phyloP scores from a whole-genome alignment of 2,113 vertebrate genomes.

The Amblyopsis rosae region DNA sequence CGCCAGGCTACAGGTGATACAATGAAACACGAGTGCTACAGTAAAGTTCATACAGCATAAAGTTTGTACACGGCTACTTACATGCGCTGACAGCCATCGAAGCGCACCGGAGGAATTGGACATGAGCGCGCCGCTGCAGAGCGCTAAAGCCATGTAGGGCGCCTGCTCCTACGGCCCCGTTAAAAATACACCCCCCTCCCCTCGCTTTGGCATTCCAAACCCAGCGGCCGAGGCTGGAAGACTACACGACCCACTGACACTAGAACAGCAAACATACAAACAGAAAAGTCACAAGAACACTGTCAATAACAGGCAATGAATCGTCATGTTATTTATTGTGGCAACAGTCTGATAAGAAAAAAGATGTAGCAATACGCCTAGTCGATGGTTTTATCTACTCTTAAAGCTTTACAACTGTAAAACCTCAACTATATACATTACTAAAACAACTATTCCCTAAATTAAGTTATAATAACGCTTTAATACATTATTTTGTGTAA shows the following conservation, averaged over 20 bases:
- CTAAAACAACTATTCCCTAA: no score
- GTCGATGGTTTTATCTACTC: no score
- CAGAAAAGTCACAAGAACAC: neutral
- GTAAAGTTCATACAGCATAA: neutral
- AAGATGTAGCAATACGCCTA: neutral
- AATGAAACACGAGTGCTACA: neutral
- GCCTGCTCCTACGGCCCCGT: conserved; percentile 6
- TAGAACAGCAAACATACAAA: neutral
- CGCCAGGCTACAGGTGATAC: neutral
- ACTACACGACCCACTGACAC: neutral
- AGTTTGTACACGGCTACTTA: conserved; percentile 32
- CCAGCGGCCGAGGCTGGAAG: conserved; percentile 10
- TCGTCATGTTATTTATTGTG: neutral
- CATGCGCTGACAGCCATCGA: conserved; percentile 14
- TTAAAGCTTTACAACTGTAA: no score
- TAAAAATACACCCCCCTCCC: conserved; percentile 42
- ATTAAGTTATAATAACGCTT: no score
- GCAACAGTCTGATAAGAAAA: neutral
- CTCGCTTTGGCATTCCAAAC: conserved; percentile 12
- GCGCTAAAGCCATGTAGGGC: conserved; percentile 46
- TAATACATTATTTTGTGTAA: no score
- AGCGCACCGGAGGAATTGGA: conserved; percentile 22
- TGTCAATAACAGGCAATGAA: neutral
- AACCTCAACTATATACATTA: no score
- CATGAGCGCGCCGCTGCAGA: conserved; percentile 15